Base-by-base conservation (phyloP, 2,888 invertebrate species). In the Andrena minutula region DNA sequence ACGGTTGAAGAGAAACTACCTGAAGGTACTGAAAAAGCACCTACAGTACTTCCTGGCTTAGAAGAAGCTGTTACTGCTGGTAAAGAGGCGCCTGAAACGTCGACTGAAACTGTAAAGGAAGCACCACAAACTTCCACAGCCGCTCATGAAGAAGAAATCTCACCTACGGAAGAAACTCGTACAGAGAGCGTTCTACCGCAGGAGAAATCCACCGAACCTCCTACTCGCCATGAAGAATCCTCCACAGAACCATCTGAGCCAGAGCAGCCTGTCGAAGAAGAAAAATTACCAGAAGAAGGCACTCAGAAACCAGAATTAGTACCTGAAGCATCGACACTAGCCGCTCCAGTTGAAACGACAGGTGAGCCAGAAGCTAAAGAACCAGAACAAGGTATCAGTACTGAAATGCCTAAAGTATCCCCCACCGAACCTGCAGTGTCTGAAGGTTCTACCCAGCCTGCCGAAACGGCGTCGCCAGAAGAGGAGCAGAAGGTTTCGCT, bases 381-480 rank as follows among this genome's bases (percentile, higher is more conserved):
- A 8, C 4, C 71, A 0, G 64, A 66, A 16, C 69, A 68, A 66
- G 41, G 41, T 47, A n/a, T 53, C 2, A 63, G 23, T 6, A 68
- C 88, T 30, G 35, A 71, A 68, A n/a, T 64, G 5, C 75, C 88
- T 20, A 85, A 83, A 71, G 70, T 47, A 16, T 82, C 85, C 71
- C n/a, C 83, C 47, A 71, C 61, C 41, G 66, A 77, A 66, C 53
- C 69, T 26, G 64, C 28, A 74, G 72, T 47, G 32, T 5, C 58
- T 6, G 64, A 71, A 68, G n/a, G 63, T 47, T 66, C 83, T 6
- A 41, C 35, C 0, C 58, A 53, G 75, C 30, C 78, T 28, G 76
- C 76, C 32, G 83, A 85, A 82, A 73, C 84, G 23, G 70, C 73
- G 56, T 30, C 68, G n/a, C 66, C 81, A 6, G 78, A 85, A 69